phyloP scores from a whole-genome alignment of 2,113 vertebrate genomes.

The Dolichotis patagonum region DNA sequence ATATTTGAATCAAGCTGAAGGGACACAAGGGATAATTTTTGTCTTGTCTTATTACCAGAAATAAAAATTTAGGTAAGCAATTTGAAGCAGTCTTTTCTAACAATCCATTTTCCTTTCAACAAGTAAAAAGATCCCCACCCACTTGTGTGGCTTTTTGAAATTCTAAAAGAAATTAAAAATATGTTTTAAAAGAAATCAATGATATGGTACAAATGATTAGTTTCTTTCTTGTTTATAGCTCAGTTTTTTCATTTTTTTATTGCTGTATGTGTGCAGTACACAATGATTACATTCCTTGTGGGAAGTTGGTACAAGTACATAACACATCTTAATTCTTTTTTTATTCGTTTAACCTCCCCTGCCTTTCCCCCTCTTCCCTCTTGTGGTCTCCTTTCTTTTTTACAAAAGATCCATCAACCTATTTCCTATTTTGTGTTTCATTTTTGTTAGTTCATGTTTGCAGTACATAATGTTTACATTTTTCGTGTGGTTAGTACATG shows the following conservation, averaged over 20 bases:
- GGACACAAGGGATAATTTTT: neutral
- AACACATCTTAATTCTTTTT: too few species aligned
- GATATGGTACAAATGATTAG: neutral
- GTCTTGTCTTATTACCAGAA: constrained; percentile 59
- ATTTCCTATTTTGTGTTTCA: too few species aligned
- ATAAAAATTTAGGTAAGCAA: constrained; percentile 44
- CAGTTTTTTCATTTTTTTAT: too few species aligned
- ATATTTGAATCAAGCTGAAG: constrained; percentile 55
- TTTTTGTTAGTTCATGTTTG: too few species aligned
- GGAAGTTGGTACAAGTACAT: too few species aligned
- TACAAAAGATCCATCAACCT: too few species aligned
- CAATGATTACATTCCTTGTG: too few species aligned
- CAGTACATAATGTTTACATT: too few species aligned
- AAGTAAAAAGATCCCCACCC: constrained; percentile 8
- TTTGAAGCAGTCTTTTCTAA: neutral
- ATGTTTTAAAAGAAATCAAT: constrained; percentile 49
- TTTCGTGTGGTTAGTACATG: neutral
- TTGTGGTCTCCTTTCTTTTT: too few species aligned
- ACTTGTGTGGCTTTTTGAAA: constrained; percentile 32
- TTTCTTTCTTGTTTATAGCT: neutral
- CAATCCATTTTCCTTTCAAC: constrained; percentile 10
- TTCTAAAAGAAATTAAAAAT: constrained; percentile 62
- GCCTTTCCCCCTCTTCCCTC: too few species aligned
- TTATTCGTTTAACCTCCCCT: too few species aligned
- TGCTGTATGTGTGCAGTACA: too few species aligned